Conservation (phyloP, 2,888 invertebrate genomes). For the Lordiphosa andalusiaca region DNA sequence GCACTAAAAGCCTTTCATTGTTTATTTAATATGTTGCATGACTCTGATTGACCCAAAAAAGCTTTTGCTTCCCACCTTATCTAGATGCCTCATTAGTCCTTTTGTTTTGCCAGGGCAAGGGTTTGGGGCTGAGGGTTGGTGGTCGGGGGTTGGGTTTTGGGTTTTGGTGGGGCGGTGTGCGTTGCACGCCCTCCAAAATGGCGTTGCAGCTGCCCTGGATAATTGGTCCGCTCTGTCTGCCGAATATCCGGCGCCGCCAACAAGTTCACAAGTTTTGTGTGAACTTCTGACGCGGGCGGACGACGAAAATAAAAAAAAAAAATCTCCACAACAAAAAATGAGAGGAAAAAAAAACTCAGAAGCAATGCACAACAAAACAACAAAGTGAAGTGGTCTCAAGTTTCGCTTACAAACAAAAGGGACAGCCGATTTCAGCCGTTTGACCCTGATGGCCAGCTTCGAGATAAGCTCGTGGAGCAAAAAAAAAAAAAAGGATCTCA, state of each 20-base stretch:
- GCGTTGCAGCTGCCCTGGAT: conserved; percentile 8
- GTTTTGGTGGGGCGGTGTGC: not conserved
- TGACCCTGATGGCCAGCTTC: conserved; percentile 32
- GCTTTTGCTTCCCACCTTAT: conserved; percentile 25
- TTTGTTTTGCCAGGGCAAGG: not conserved
- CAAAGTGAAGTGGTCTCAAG: conserved; percentile 59
- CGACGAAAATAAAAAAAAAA: conserved; percentile 1
- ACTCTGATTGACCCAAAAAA: conserved; percentile 36
- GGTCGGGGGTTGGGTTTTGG: too few relatives aligned
- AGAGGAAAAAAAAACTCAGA: conserved; percentile 1
- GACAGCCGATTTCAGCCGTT: conserved; percentile 27
- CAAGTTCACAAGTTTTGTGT: conserved; percentile 66
- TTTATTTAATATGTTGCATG: conserved; percentile 34
- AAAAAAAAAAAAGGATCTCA: conserved; percentile 8
- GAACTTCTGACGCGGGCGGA: conserved; percentile 59
- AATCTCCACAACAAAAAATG: too few relatives aligned
- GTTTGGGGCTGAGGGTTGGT: too few relatives aligned
- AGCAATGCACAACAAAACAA: conserved; percentile 10
- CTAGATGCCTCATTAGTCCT: conserved; percentile 39
- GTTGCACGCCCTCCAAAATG: conserved; percentile 10
- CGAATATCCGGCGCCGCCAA: conserved; percentile 18
- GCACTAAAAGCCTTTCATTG: conserved; percentile 63
- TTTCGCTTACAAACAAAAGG: conserved; percentile 38
- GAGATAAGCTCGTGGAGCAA: conserved; percentile 14
- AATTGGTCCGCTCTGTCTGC: conserved; percentile 2